Percentiles rank a stretch among this genome's conserved stretches.
phyloP scores from a whole-genome alignment of 2,888 invertebrate genomes.

The Stenolophus ochropezus region DNA sequence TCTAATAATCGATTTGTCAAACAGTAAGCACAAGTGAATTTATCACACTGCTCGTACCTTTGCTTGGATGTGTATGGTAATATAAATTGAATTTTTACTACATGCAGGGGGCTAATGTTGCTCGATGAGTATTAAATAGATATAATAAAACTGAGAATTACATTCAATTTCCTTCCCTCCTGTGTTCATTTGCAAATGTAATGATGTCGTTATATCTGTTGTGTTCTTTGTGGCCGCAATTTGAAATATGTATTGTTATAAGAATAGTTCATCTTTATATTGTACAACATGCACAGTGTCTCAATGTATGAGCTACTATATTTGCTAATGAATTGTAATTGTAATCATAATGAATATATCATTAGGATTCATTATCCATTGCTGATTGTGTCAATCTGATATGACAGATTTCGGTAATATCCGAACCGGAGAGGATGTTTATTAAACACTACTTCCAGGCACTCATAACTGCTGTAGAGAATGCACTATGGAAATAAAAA shows the following conservation, averaged over 20 bases:
- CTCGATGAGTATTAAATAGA: constrained; percentile 37
- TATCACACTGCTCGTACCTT: not conserved
- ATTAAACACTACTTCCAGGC: no score
- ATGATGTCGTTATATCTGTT: constrained; percentile 5
- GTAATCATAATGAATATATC: no score
- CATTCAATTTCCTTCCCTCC: not conserved
- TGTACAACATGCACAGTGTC: no score
- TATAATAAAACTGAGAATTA: constrained; percentile 16
- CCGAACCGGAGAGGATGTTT: no score
- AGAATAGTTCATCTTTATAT: not conserved
- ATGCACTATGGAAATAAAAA: no score
- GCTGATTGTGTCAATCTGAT: no score
- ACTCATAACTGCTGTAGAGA: no score
- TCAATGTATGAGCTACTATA: no score
- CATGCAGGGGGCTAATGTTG: constrained; percentile 46
- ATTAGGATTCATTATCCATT: no score
- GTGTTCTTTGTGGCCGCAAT: not conserved
- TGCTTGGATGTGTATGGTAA: not conserved
- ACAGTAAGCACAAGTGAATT: not conserved
- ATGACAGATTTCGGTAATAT: no score
- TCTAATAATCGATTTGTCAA: not conserved
- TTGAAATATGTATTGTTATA: not conserved
- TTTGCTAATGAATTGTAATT: no score
- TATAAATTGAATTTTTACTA: constrained; percentile 35
- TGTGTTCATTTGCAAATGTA: constrained; percentile 9